A percentile compares a stretch with the other conserved stretches of the same genome.
These are phyloP conservation scores for Callocephalon fimbriatum DNA, from an alignment of 2,113 vertebrate species.

Conservation along the genomic window DNA sequence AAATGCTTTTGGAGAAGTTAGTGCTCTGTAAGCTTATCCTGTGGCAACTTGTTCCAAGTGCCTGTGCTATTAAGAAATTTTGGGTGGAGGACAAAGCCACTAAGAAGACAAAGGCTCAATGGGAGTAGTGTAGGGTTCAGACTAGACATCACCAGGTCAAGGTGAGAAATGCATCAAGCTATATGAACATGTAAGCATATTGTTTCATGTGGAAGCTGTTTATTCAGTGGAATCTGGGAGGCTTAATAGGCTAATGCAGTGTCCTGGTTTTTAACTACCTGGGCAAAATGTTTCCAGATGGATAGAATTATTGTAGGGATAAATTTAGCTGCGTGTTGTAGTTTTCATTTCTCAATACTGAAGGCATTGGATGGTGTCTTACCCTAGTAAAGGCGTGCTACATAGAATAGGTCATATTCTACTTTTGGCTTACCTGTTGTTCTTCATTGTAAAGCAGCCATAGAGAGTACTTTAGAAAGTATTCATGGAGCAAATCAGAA, in stretches of 20 bases:
- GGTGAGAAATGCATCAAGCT: background rate
- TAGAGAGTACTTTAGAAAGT: background rate
- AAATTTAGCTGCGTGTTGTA: background rate
- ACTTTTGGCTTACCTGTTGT: background rate
- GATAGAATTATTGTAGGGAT: background rate
- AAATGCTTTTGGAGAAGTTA: background rate
- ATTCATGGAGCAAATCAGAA: background rate
- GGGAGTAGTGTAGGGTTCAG: accelerated
- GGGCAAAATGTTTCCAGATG: background rate
- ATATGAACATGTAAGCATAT: accelerated
- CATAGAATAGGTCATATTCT: background rate
- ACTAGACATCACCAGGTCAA: background rate
- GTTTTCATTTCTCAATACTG: background rate
- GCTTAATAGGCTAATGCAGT: background rate
- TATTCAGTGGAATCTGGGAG: background rate
- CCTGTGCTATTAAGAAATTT: background rate
- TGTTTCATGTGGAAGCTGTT: background rate
- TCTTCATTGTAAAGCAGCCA: background rate
- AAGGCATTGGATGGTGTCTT: background rate
- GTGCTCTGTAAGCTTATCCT: background rate
- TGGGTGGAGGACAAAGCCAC: background rate
- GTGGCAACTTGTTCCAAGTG: background rate
- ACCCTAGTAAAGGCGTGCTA: background rate
- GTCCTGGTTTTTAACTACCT: background rate
- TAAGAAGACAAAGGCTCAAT: background rate